phyloP scores from a whole-genome alignment of 92 coral and sea anemone species.

The Umimayanthus chanpuru region DNA sequence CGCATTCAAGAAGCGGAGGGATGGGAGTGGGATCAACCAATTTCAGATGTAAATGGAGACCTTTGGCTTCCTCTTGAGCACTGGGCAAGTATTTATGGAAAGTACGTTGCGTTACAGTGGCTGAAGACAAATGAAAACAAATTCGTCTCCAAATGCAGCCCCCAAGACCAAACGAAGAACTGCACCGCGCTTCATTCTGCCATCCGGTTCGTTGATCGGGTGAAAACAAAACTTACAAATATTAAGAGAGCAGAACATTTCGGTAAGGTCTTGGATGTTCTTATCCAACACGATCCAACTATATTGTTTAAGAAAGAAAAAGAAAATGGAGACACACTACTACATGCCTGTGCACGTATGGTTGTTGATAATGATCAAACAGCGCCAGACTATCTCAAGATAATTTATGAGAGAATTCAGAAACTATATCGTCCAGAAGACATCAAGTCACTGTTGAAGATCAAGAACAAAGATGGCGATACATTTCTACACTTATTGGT shows the following conservation, averaged over 20 bases:
- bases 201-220: background rate
- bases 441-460: background rate
- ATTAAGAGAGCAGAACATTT: background rate
- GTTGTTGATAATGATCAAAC: background rate
- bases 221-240: background rate
- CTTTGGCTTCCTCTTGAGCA: constrained; percentile 2
- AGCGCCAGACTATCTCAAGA: background rate
- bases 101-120: background rate
- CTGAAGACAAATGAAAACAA: background rate
- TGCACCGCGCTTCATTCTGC: background rate
- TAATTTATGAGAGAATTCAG: background rate
- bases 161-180: background rate
- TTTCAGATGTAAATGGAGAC: background rate
- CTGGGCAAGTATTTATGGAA: background rate
- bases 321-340: background rate
- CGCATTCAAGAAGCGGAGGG: background rate
- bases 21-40: background rate
- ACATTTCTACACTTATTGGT: background rate
- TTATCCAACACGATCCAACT: background rate
- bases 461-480: constrained; percentile 1
- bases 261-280: constrained; percentile 6
- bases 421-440: background rate
- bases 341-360: background rate
- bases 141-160: background rate
- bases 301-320: background rate